Conservation (phyloP, 2,113 vertebrate species). For the Tragelaphus imberbis region DNA sequence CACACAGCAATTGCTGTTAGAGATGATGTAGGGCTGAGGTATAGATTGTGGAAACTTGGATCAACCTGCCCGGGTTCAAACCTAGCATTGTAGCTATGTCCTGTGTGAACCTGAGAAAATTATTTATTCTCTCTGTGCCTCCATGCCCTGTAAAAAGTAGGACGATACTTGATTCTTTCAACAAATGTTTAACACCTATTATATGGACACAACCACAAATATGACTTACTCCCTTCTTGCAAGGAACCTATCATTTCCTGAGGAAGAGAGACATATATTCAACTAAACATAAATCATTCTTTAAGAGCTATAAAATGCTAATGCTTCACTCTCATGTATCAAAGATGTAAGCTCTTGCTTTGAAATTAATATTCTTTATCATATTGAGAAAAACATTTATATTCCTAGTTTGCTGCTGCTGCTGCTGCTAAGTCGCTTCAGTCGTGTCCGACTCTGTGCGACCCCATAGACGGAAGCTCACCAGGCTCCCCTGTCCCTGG, state of each 20-base stretch:
- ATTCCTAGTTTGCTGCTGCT: not conserved
- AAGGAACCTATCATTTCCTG: not conserved
- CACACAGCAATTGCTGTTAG: not conserved
- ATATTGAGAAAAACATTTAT: not conserved
- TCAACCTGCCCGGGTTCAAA: not conserved
- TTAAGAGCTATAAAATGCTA: not conserved
- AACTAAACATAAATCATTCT: not conserved
- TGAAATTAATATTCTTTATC: constrained; percentile 16
- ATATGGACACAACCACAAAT: not conserved
- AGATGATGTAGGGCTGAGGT: not conserved
- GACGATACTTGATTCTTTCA: not conserved
- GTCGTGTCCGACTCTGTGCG: too few species aligned
- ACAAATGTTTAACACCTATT: not conserved
- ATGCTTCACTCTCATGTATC: not conserved
- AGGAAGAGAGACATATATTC: not conserved
- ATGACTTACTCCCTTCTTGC: not conserved
- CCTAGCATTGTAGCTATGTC: not conserved
- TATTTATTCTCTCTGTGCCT: not conserved
- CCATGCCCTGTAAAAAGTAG: not conserved
- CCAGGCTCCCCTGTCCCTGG: too few species aligned
- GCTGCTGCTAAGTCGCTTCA: too few species aligned
- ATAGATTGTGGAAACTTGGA: not conserved
- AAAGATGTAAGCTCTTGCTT: not conserved
- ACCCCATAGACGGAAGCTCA: too few species aligned
- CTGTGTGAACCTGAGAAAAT: not conserved